Conservation (phyloP, 2,113 vertebrate genomes). For the Erythrolamprus reginae region DNA sequence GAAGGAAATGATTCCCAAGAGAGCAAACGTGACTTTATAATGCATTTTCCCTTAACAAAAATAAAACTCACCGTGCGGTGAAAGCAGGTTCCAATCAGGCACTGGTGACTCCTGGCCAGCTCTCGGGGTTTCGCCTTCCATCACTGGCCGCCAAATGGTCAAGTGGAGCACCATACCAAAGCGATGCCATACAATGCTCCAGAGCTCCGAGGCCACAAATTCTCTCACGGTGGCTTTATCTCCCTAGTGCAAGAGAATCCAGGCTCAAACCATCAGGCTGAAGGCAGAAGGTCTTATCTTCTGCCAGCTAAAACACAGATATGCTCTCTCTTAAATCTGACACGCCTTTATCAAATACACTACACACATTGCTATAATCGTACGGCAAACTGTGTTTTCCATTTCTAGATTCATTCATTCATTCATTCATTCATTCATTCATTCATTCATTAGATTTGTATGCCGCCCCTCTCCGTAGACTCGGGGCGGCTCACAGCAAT, state of each 20-base stretch:
- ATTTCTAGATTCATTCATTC: neutral
- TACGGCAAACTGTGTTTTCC: neutral
- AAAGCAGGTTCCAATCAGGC: constrained; percentile 74
- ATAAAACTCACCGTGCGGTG: constrained; percentile 66
- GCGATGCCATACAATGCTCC: constrained; percentile 63
- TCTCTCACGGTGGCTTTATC: constrained; percentile 32
- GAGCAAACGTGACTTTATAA: neutral
- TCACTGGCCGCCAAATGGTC: neutral
- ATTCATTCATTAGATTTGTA: too few species aligned
- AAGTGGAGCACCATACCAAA: constrained; percentile 57
- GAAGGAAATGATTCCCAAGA: neutral
- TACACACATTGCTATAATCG: neutral
- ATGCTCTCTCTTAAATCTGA: neutral
- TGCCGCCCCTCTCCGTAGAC: too few species aligned
- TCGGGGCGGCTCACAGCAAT: too few species aligned
- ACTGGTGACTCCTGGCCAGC: constrained; percentile 11
- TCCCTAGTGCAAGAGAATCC: constrained; percentile 33
- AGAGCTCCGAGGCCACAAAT: constrained; percentile 64
- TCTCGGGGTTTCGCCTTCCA: constrained; percentile 45
- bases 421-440: too few species aligned
- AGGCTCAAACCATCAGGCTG: neutral
- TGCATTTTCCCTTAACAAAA: too few species aligned
- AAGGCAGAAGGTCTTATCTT: neutral
- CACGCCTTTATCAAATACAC: neutral
- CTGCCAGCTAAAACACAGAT: neutral